Conservation (phyloP, 37 sponge, comb jelly and placozoan genomes). For the Chondrilla cf. caribensis region DNA sequence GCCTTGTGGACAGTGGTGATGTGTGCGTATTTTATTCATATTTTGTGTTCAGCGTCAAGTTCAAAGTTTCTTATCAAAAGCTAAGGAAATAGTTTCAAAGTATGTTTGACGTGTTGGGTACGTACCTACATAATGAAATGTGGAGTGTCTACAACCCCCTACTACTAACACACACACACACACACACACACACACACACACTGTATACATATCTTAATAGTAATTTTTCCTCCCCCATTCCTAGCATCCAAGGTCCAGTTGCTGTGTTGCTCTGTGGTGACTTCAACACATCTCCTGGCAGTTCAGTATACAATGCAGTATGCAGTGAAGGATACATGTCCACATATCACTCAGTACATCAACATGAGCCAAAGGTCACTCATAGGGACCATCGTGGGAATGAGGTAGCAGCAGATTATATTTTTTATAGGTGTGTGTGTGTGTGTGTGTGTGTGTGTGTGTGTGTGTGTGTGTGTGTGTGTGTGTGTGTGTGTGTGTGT, state of each 20-base stretch:
- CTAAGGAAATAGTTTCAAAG: not conserved
- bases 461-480: conserved; percentile 16
- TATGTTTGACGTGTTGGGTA: not conserved
- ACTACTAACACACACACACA: conserved; percentile 9
- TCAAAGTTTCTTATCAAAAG: not conserved
- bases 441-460: conserved; percentile 16
- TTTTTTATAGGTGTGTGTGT: conserved; percentile 24
- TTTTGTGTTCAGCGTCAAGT: not conserved
- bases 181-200: conserved; percentile 7
- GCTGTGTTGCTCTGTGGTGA: conserved; percentile 16
- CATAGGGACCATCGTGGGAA: conserved; percentile 29
- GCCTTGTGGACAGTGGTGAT: no score
- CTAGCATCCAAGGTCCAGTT: not conserved
- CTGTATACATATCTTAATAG: no score
- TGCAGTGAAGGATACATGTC: not conserved
- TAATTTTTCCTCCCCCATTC: no score
- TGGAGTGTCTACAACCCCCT: no score
- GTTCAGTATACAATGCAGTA: conserved; percentile 1
- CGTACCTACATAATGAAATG: no score
- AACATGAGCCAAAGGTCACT: conserved; percentile 21
- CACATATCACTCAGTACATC: conserved; percentile 15
- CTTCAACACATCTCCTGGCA: conserved; percentile 7
- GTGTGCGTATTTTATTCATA: not conserved
- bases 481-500: conserved; percentile 11
- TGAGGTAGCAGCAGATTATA: conserved; percentile 25